Conservation (phyloP, 2,797 vertebrate species). For the Eurystomus glaucurus region DNA sequence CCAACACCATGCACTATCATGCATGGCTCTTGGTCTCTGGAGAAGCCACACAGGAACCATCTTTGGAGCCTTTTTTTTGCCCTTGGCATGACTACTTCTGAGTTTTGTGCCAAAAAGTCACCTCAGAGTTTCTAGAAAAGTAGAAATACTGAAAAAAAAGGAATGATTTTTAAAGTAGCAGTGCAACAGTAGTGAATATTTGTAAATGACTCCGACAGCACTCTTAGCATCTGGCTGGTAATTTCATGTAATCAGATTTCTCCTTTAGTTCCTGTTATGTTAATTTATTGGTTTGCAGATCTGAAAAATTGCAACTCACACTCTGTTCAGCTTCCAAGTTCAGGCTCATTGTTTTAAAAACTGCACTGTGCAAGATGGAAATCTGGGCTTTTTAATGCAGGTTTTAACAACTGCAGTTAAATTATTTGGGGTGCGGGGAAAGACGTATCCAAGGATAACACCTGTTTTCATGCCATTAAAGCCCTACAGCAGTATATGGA, state of each 20-base stretch:
- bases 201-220: background rate
- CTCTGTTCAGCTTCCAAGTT: conserved; percentile 60
- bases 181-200: background rate
- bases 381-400: conserved; percentile 32
- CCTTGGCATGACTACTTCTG: background rate
- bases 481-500: conserved; percentile 1
- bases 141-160: background rate
- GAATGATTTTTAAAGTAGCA: background rate
- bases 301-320: conserved; percentile 48
- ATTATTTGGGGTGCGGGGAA: conserved; percentile 33
- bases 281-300: conserved; percentile 46
- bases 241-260: conserved; percentile 64
- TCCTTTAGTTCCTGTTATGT: conserved; percentile 55
- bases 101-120: background rate
- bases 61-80: background rate
- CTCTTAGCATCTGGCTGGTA: conserved; percentile 64
- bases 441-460: conserved; percentile 44
- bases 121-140: background rate
- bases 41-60: background rate
- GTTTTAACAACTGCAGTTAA: conserved; percentile 58
- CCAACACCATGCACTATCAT: background rate
- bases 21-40: rapidly evolving
- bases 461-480: conserved; percentile 60
- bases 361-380: conserved; percentile 19
- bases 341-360: conserved; percentile 28